These are phyloP conservation scores for Uloborus diversus DNA, from an alignment of 1,140 invertebrate genomes.

Conservation along the genomic window DNA sequence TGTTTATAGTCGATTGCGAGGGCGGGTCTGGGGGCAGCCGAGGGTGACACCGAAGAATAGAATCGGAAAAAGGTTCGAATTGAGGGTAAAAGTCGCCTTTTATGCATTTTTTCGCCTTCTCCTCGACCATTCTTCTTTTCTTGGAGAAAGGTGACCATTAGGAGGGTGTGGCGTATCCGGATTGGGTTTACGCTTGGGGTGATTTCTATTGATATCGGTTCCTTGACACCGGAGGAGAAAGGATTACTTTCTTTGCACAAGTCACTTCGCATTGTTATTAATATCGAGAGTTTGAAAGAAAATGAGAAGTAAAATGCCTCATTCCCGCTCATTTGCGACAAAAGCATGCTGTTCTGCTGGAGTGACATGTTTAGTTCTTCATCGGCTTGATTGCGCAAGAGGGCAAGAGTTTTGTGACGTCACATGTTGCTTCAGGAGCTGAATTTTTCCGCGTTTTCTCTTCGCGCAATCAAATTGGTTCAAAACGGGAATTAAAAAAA, in stretches of 20 bases:
- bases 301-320: not conserved
- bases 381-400: no score
- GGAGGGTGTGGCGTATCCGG: slow-evolving; percentile 41
- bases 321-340: slow-evolving; percentile 8
- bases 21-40: slow-evolving; percentile 17
- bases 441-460: no score
- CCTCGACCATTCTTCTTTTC: not conserved
- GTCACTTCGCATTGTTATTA: not conserved
- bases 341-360: no score
- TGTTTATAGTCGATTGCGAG: slow-evolving; percentile 38
- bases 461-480: no score
- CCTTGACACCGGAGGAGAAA: slow-evolving; percentile 41
- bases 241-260: slow-evolving; percentile 25
- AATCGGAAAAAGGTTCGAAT: slow-evolving; percentile 19
- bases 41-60: slow-evolving; percentile 38
- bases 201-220: slow-evolving; percentile 47
- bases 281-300: not conserved
- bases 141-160: slow-evolving; percentile 32
- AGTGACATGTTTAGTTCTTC: no score
- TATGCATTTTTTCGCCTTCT: slow-evolving; percentile 16
- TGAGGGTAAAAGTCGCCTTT: slow-evolving; percentile 53
- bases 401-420: no score
- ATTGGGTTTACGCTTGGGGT: slow-evolving; percentile 34
- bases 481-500: no score
- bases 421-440: no score